These are phyloP conservation scores for Epirrhoe alternata DNA, from an alignment of 2,888 invertebrate genomes.

Conservation along the genomic window DNA sequence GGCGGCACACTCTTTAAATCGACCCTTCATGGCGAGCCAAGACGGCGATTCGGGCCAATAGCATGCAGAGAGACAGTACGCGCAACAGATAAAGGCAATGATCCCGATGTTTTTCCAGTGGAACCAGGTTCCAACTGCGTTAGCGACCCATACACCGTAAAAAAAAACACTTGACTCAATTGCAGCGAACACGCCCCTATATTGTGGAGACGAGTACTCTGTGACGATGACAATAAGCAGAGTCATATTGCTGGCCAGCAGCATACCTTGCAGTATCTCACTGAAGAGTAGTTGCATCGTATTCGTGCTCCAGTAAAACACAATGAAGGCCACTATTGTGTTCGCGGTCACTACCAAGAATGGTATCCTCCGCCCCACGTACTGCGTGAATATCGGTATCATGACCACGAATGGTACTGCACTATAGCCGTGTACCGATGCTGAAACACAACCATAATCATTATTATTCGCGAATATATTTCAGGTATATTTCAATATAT, in stretches of 20 bases:
- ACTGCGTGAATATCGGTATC: conserved; percentile 52
- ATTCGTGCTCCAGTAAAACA: conserved; percentile 56
- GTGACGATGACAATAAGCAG: conserved; percentile 57
- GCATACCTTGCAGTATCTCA: conserved; percentile 55
- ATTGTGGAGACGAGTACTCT: conserved; percentile 59
- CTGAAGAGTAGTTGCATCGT: conserved; percentile 54
- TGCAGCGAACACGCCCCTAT: conserved; percentile 60
- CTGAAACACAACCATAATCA: conserved; percentile 48
- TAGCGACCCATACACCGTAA: conserved; percentile 65
- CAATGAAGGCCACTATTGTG: conserved; percentile 52
- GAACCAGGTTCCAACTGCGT: conserved; percentile 59
- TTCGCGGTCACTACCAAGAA: conserved; percentile 51
- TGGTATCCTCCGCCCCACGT: conserved; percentile 54
- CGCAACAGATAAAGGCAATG: conserved; percentile 49
- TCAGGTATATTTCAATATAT: background rate
- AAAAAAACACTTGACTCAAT: conserved; percentile 60
- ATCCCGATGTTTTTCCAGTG: conserved; percentile 60
- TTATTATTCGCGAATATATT: conserved; percentile 17
- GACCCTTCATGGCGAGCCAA: conserved; percentile 62
- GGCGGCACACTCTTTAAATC: conserved; percentile 56
- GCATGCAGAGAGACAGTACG: conserved; percentile 50
- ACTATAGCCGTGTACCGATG: conserved; percentile 57
- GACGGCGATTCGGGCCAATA: conserved; percentile 62
- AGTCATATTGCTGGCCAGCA: conserved; percentile 56
- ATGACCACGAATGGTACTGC: conserved; percentile 56